These are phyloP conservation scores for Rhabditoides inermis DNA, from an alignment of 2,888 invertebrate genomes.

Conservation along the genomic window DNA sequence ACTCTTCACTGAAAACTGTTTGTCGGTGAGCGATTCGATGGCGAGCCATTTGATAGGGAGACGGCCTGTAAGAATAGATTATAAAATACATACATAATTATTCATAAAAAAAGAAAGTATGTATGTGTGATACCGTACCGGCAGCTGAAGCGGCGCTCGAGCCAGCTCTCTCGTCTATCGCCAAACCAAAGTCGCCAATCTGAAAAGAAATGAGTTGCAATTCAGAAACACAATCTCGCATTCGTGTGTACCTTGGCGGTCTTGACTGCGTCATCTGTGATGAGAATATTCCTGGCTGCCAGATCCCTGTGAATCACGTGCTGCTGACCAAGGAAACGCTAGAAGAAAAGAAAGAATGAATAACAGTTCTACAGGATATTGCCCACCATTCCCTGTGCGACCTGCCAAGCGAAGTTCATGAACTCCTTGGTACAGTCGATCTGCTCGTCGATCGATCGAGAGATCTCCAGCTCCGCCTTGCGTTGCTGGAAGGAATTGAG, in stretches of 20 bases:
- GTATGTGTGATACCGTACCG: no score
- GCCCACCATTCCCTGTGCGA: slow-evolving; percentile 43
- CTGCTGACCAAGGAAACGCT: slow-evolving; percentile 18
- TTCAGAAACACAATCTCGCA: background rate
- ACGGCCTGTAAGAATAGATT: slow-evolving; percentile 14
- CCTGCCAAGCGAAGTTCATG: slow-evolving; percentile 46
- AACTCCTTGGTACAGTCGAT: slow-evolving; percentile 43
- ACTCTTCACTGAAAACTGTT: slow-evolving; percentile 37
- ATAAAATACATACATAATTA: background rate
- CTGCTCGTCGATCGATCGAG: slow-evolving; percentile 39
- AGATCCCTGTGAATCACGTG: slow-evolving; percentile 41
- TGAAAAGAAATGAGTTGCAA: slow-evolving; percentile 5
- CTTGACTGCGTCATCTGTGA: slow-evolving; percentile 29
- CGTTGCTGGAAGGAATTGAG: slow-evolving; percentile 4
- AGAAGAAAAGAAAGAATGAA: background rate
- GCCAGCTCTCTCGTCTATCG: slow-evolving; percentile 18
- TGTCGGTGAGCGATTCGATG: slow-evolving; percentile 34
- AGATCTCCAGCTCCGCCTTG: slow-evolving; percentile 25
- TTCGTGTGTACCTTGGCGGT: slow-evolving; percentile 33
- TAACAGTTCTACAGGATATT: background rate
- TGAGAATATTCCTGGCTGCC: slow-evolving; percentile 44
- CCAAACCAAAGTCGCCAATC: slow-evolving; percentile 46
- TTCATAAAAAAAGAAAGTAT: background rate
- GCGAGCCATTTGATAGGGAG: slow-evolving; percentile 49
- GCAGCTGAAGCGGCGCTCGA: no score